Evolutionary conservation across 2,797 vertebrate species (phyloP).

Genomic region (Paramormyrops hopkinsi): DNA sequence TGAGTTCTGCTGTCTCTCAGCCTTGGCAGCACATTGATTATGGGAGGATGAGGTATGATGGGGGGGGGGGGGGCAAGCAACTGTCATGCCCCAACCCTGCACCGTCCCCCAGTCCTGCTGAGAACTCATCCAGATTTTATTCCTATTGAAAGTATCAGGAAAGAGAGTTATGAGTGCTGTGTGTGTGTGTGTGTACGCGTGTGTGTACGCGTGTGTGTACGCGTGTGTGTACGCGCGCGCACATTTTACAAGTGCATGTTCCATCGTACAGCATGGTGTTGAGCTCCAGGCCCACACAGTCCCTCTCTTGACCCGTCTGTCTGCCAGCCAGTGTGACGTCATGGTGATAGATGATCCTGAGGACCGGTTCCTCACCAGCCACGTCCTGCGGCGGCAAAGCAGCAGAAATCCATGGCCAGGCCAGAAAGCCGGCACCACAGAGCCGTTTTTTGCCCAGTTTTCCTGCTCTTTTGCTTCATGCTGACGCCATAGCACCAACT

Average conservation of each 20-base stretch:
- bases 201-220: no score
- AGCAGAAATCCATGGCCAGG: constrained; percentile 40
- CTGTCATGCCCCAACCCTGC: not conserved
- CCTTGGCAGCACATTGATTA: no score
- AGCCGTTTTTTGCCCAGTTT: not conserved
- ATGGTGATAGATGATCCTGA: not conserved
- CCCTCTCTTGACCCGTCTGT: not conserved
- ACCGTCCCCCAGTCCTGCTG: not conserved
- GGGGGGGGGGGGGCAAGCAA: not conserved
- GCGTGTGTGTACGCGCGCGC: no score
- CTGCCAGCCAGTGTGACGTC: not conserved
- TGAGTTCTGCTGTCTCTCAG: no score
- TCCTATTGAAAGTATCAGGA: no score
- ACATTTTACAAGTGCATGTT: not conserved
- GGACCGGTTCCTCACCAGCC: constrained; percentile 36
- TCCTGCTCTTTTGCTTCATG: not conserved
- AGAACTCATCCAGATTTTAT: not conserved
- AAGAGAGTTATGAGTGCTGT: no score
- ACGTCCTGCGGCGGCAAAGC: constrained; percentile 59
- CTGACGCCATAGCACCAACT: constrained; percentile 32
- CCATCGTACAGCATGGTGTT: not conserved
- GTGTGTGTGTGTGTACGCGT: no score
- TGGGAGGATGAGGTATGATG: no score
- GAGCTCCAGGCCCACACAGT: not conserved
- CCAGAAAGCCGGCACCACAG: constrained; percentile 3